Evolutionary conservation across 2,888 invertebrate genomes (phyloP), one percentile per base, ranked within the genome.

Genomic region (Drosophila lacicola): DNA sequence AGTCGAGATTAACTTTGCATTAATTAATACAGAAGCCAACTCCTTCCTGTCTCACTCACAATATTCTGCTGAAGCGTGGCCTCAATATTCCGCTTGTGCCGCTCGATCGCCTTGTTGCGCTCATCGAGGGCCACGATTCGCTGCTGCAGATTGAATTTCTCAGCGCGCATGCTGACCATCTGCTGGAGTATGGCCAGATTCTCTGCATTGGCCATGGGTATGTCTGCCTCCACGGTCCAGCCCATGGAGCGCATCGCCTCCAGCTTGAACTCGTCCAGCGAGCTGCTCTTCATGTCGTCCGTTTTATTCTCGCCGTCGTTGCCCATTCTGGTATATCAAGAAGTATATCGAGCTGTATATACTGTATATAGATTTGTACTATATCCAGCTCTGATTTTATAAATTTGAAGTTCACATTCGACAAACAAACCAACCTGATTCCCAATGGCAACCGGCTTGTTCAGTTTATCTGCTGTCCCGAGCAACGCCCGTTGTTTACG

Each of bases 201-300:
- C 85, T 95, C 95, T 45, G 94, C 94, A 92, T 96, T 96, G 1
- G 97, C 96, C 70, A 97, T 94, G 3, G 97, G 97, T 87, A 95
- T 95, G 67, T 96, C 96, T 6, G 96, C 96, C 85, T 95, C 95
- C 61, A 94, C 94, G 57, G 78, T 62, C 91, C 91, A 91, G n/a
- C 90, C 90, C 88, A 91, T 86, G 44, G 82, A 81, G 17, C 70
- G 74, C 91, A 91, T 90, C 4, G 91, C 91, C 33, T 87, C 80
- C 55, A 71, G 60, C 46, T 91, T 86, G 46, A 83, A 74, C 39
- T 90, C 90, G 44, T 88, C 73, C 33, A 86, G 76, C 70, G 87
- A 80, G 33, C 13, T 13, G 55, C 42, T 55, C 70, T 84, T 89
- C 79, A 79, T 82, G 45, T 89, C 88, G 55, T 89, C 85, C 49